Conservation (phyloP, 1,140 invertebrate species). For the Drosophila nebulosa region DNA sequence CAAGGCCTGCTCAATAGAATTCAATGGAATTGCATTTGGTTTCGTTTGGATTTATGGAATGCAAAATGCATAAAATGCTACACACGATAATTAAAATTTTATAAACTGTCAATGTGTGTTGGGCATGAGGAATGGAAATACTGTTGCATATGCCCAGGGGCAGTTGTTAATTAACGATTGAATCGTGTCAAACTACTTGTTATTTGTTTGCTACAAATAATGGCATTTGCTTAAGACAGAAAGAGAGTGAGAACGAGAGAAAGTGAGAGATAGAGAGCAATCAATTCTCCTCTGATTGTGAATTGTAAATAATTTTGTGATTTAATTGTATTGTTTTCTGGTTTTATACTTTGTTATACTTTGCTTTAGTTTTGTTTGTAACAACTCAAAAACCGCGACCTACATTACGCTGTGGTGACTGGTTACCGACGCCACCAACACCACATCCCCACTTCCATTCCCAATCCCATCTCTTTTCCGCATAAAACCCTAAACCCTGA, state of each 20-base stretch:
- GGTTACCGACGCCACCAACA: not conserved
- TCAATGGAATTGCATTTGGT: not conserved
- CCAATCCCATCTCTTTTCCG: not conserved
- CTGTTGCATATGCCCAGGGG: not conserved
- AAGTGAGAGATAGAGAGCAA: not conserved
- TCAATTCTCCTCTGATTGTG: slow-evolving; percentile 44
- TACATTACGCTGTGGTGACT: slow-evolving; percentile 51
- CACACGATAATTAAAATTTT: slow-evolving; percentile 55
- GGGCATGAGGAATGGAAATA: not conserved
- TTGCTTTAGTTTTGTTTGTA: slow-evolving; percentile 1
- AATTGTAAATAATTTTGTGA: slow-evolving; percentile 54
- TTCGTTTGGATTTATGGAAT: slow-evolving; percentile 6
- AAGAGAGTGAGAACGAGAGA: too few relatives aligned
- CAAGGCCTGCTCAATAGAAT: not conserved
- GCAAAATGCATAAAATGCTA: slow-evolving; percentile 12
- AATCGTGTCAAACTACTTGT: not conserved
- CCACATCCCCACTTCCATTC: not conserved
- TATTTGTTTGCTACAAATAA: slow-evolving; percentile 37
- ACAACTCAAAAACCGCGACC: slow-evolving; percentile 47
- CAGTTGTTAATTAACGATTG: slow-evolving; percentile 1
- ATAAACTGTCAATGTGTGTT: slow-evolving; percentile 30
- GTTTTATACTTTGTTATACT: slow-evolving; percentile 26
- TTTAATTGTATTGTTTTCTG: slow-evolving; percentile 27
- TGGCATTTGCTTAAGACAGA: slow-evolving; percentile 32
- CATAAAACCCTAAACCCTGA: not conserved